Evolutionary conservation across 2,888 invertebrate genomes (phyloP).

Genomic region (Chloroclysta siterata): DNA sequence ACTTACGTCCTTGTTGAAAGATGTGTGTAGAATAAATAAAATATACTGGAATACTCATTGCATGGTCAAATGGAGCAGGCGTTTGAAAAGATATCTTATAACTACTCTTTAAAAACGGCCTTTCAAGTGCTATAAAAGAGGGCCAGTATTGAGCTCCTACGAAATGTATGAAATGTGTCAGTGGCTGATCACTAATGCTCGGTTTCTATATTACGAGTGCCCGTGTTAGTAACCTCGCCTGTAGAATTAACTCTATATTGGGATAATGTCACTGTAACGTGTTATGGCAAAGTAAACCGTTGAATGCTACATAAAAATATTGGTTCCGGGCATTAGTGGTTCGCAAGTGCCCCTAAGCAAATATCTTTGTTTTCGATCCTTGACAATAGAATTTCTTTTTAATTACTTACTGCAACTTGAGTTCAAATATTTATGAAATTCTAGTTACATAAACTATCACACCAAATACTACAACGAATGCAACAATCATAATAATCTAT

Average conservation of each 20-base stretch:
- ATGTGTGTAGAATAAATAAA: neutral
- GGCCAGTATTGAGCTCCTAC: neutral
- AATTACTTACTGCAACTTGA: neutral
- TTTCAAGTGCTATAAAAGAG: too few species aligned
- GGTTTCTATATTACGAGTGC: neutral
- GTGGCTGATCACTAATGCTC: neutral
- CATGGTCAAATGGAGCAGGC: constrained; percentile 9
- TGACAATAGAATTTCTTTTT: neutral
- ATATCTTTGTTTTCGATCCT: constrained; percentile 1
- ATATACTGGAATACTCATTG: neutral
- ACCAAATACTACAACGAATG: constrained; percentile 43
- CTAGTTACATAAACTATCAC: constrained; percentile 13
- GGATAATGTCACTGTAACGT: neutral
- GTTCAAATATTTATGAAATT: neutral
- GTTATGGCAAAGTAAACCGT: too few species aligned
- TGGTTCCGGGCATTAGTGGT: neutral
- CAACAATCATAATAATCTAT: constrained; percentile 32
- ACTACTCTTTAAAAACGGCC: neutral
- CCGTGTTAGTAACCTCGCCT: neutral
- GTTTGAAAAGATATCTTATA: neutral
- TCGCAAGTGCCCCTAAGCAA: neutral
- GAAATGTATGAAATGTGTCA: neutral
- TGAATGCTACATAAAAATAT: neutral
- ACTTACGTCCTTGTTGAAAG: too few species aligned
- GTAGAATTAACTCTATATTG: neutral